Evolutionary conservation across 2,113 vertebrate species (phyloP).

Genomic region (Camelus bactrianus): DNA sequence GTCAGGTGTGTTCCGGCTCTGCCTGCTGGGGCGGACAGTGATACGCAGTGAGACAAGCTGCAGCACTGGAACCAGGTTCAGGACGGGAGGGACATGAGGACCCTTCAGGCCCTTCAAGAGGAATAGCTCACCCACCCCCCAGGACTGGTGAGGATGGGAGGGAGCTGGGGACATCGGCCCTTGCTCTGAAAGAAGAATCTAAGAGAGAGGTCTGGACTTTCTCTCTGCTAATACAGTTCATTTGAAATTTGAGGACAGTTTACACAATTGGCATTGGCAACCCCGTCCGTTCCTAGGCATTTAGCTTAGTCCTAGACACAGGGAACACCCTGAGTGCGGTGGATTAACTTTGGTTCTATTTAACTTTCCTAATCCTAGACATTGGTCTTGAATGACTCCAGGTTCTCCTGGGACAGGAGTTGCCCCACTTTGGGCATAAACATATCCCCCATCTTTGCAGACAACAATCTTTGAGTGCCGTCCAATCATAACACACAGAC

Average conservation of each 20-base stretch:
- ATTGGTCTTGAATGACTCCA: neutral
- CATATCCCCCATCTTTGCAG: rapidly evolving
- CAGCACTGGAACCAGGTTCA: neutral
- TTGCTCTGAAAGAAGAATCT: constrained; percentile 6
- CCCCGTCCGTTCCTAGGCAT: neutral
- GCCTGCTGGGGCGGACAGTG: neutral
- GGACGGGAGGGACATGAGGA: no score
- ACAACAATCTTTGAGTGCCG: neutral
- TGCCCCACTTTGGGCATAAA: neutral
- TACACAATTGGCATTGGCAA: neutral
- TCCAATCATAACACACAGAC: neutral
- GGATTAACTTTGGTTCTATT: neutral
- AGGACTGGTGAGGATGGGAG: neutral
- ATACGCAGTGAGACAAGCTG: neutral
- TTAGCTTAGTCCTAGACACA: neutral
- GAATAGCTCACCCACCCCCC: neutral
- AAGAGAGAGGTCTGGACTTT: neutral
- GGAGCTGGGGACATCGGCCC: neutral
- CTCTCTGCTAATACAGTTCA: neutral
- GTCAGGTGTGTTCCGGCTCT: neutral
- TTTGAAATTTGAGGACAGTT: neutral
- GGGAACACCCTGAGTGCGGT: neutral
- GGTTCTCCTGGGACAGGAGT: neutral
- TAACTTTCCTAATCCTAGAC: neutral
- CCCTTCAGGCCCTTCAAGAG: neutral